These are phyloP conservation scores for Zoanthus gigantus DNA, from an alignment of 92 coral and sea anemone species.

Conservation along the genomic window DNA sequence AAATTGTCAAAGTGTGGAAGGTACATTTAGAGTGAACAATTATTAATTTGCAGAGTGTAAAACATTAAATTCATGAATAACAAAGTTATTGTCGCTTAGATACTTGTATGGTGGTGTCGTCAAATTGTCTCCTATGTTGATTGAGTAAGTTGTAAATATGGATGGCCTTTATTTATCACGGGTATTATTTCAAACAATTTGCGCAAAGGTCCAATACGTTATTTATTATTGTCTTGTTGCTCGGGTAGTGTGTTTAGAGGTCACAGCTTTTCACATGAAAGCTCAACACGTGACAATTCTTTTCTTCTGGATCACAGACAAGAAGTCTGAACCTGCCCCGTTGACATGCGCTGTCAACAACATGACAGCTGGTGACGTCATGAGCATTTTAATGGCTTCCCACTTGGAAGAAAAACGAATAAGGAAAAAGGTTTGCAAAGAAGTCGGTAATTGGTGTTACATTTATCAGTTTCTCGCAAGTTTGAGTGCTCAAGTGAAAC, in stretches of 20 bases:
- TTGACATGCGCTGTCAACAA: conserved; percentile 53
- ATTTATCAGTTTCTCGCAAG: not conserved
- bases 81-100: not conserved
- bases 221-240: conserved; percentile 9
- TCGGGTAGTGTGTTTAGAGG: not conserved
- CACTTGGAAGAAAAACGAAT: not conserved
- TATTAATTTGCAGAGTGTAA: not conserved
- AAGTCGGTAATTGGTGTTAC: not conserved
- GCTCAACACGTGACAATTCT: conserved; percentile 39
- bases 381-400: conserved; percentile 44
- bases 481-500: conserved; percentile 1
- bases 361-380: conserved; percentile 56
- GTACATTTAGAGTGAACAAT: not conserved
- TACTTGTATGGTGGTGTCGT: not conserved
- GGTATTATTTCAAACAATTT: conserved; percentile 3
- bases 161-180: not conserved
- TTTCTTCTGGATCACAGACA: conserved; percentile 23
- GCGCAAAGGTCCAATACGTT: not conserved
- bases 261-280: not conserved
- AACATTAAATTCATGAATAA: not conserved
- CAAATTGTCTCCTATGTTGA: not conserved
- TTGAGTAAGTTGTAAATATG: not conserved
- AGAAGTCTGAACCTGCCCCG: conserved; percentile 48
- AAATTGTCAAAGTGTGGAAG: not conserved
- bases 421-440: not conserved